Evolutionary conservation across 2,113 vertebrate genomes (phyloP).

Genomic region (Macaca mulatta): DNA sequence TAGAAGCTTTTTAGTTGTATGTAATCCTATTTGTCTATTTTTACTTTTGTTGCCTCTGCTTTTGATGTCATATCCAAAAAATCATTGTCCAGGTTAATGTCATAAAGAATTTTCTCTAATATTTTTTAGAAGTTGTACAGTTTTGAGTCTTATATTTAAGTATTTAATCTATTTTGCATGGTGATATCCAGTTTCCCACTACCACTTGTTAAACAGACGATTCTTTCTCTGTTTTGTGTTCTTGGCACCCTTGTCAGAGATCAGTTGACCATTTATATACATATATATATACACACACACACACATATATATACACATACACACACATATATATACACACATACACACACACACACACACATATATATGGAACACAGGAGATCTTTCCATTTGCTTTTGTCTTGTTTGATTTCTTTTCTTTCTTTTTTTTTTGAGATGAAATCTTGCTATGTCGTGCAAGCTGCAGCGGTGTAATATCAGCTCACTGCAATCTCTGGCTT

Average conservation of each 20-base stretch:
- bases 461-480: too few relatives aligned
- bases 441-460: too few relatives aligned
- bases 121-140: not conserved
- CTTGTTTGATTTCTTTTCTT: not conserved
- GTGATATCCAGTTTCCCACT: not conserved
- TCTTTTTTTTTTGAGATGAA: too few relatives aligned
- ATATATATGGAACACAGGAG: too few relatives aligned
- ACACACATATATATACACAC: accelerated
- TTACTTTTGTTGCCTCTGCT: not conserved
- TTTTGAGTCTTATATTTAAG: not conserved
- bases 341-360: too few relatives aligned
- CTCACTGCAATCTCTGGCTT: too few relatives aligned
- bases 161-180: not conserved
- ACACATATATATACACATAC: accelerated
- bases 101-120: not conserved
- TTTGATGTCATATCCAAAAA: too few relatives aligned
- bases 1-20: not conserved
- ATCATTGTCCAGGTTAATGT: not conserved
- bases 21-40: not conserved
- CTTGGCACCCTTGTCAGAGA: not conserved
- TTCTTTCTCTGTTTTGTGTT: not conserved
- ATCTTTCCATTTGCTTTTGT: not conserved
- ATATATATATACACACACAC: accelerated
- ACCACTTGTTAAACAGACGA: not conserved
- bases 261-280: not conserved